phyloP scores from a whole-genome alignment of 2,888 invertebrate genomes.

The Drosophila lutescens region DNA sequence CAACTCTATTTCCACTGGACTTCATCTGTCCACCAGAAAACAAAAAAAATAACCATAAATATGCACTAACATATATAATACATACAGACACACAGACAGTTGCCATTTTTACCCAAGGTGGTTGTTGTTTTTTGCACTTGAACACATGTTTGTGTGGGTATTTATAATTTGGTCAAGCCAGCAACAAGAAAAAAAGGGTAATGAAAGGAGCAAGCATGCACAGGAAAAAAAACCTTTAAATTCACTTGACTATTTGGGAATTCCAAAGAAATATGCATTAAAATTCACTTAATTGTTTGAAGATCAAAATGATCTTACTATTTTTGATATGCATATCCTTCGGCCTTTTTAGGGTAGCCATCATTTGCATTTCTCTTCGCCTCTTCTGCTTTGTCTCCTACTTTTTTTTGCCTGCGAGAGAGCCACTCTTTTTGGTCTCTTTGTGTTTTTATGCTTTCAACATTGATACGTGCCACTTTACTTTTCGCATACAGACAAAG shows the following conservation, averaged over 20 bases:
- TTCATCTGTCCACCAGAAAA: constrained; percentile 8
- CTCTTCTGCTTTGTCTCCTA: constrained; percentile 20
- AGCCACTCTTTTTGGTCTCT: constrained; percentile 34
- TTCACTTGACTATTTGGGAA: too few relatives aligned
- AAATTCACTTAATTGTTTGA: too few relatives aligned
- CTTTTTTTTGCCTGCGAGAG: constrained; percentile 9
- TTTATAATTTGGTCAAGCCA: constrained; percentile 15
- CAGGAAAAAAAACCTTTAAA: not conserved
- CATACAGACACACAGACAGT: not conserved
- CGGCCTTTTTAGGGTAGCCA: too few relatives aligned
- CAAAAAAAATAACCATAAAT: not conserved
- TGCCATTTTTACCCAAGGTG: constrained; percentile 31
- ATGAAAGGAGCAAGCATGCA: constrained; percentile 19
- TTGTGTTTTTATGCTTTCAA: constrained; percentile 71
- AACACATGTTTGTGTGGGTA: constrained; percentile 15
- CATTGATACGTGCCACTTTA: constrained; percentile 76
- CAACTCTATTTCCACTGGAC: constrained; percentile 52
- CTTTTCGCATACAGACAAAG: constrained; percentile 46
- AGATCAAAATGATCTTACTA: too few relatives aligned
- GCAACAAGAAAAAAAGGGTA: constrained; percentile 22
- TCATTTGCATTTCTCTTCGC: constrained; percentile 47
- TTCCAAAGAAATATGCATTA: too few relatives aligned
- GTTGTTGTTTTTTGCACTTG: constrained; percentile 25
- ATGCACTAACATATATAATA: not conserved
- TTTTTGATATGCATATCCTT: too few relatives aligned